Conservation (phyloP, 2,113 vertebrate genomes). For the Ciconia boyciana region DNA sequence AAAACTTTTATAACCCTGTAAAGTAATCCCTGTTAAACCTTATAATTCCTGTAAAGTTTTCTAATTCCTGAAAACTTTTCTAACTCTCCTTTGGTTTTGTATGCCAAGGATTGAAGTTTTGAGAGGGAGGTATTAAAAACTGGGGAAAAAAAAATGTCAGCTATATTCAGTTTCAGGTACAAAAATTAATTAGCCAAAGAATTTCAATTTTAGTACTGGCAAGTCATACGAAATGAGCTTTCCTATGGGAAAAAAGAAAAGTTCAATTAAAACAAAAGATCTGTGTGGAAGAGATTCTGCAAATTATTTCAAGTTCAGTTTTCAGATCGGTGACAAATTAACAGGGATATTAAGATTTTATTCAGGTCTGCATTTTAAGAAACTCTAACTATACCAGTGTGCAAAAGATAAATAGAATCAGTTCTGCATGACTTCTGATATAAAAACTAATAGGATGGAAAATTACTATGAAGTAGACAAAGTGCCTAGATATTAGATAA, state of each 20-base stretch:
- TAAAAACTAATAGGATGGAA: conserved; percentile 69
- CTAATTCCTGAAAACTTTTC: not conserved
- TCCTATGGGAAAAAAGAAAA: conserved; percentile 37
- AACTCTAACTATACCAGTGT: not conserved
- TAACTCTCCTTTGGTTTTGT: not conserved
- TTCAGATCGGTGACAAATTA: conserved; percentile 51
- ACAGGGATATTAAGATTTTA: conserved; percentile 38
- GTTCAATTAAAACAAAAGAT: conserved; percentile 46
- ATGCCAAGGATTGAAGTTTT: not conserved
- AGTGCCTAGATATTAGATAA: conserved; percentile 45
- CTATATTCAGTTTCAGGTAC: conserved; percentile 6
- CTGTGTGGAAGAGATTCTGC: conserved; percentile 12
- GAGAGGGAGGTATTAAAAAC: not conserved
- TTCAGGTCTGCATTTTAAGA: conserved; percentile 42
- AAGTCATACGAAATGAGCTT: conserved; percentile 45
- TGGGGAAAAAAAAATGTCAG: not conserved
- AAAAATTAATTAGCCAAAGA: conserved; percentile 54
- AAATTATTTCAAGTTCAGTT: not conserved
- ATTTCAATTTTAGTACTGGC: conserved; percentile 14
- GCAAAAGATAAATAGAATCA: conserved; percentile 45
- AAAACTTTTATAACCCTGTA: not conserved
- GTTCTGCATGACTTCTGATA: conserved; percentile 55
- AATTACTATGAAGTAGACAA: conserved; percentile 59
- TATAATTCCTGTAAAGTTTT: not conserved
- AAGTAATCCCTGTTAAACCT: not conserved